Evolutionary conservation across 2,797 vertebrate species (phyloP).

Genomic region (Limnodromus scolopaceus): DNA sequence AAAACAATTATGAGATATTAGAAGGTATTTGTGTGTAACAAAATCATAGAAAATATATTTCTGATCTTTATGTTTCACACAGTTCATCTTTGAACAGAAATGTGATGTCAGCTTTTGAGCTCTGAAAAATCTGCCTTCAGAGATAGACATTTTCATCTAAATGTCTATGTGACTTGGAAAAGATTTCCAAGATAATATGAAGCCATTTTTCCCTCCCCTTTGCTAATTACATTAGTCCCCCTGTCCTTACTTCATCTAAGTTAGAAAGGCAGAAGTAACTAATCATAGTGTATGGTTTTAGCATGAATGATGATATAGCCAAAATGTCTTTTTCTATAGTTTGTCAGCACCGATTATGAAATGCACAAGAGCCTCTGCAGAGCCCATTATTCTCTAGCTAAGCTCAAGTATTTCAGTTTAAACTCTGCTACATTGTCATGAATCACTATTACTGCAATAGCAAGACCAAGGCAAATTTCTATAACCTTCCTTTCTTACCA

Average conservation of each 20-base stretch:
- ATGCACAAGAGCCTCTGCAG: background rate
- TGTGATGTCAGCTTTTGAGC: background rate
- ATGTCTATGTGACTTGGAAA: background rate
- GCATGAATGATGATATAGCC: background rate
- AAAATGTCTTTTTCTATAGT: background rate
- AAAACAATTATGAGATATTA: background rate
- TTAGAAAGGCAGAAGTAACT: background rate
- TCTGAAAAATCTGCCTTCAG: background rate
- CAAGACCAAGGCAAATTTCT: background rate
- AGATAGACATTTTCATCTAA: background rate
- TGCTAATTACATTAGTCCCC: background rate
- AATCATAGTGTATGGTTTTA: background rate
- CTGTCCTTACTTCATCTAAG: background rate
- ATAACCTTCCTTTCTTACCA: background rate
- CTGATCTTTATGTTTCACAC: background rate
- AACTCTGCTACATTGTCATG: background rate
- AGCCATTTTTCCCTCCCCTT: background rate
- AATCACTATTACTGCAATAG: background rate
- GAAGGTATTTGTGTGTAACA: background rate
- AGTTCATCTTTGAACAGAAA: background rate
- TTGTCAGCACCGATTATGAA: background rate
- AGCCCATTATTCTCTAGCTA: background rate
- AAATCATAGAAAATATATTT: background rate
- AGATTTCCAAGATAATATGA: background rate
- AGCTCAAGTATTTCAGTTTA: background rate